Evolutionary conservation across 2,113 vertebrate species (phyloP).

Genomic region (Thamnaconus septentrionalis): DNA sequence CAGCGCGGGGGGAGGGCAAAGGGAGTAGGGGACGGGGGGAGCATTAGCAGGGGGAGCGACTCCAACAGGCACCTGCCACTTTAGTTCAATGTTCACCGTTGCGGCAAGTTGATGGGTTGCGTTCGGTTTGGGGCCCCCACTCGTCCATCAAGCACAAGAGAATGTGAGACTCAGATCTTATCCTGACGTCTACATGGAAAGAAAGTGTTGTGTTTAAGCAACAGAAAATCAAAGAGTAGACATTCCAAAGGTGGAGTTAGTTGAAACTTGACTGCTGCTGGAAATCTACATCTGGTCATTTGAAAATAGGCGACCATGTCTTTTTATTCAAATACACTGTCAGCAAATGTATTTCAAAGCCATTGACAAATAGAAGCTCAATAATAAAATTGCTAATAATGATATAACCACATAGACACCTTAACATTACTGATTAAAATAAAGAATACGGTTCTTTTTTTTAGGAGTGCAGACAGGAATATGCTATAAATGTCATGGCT

Average conservation of each 20-base stretch:
- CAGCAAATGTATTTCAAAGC: too few species aligned
- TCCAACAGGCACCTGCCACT: slow-evolving; percentile 59
- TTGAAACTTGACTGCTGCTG: slow-evolving; percentile 35
- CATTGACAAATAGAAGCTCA: neutral
- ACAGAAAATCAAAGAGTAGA: slow-evolving; percentile 33
- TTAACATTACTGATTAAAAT: neutral
- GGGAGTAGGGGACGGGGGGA: slow-evolving; percentile 2
- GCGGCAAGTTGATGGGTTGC: slow-evolving; percentile 47
- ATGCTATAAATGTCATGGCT: slow-evolving; percentile 40
- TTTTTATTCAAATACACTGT: too few species aligned
- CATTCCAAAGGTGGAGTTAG: slow-evolving; percentile 11
- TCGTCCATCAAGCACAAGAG: slow-evolving; percentile 47
- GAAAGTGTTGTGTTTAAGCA: slow-evolving; percentile 25
- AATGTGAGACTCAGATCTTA: slow-evolving; percentile 15
- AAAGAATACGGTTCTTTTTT: too few species aligned
- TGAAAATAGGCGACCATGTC: neutral
- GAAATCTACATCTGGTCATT: slow-evolving; percentile 1
- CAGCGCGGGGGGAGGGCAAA: slow-evolving; percentile 17
- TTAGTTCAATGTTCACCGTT: slow-evolving; percentile 31
- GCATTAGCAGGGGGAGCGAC: slow-evolving; percentile 46
- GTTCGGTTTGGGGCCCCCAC: slow-evolving; percentile 25
- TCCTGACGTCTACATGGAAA: slow-evolving; percentile 29
- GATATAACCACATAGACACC: slow-evolving; percentile 8
- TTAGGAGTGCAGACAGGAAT: slow-evolving; percentile 30
- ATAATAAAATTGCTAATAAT: neutral